Evolutionary conservation across 2,797 vertebrate genomes (phyloP), one percentile per base, ranked within the genome.

Genomic region (Falco peregrinus): DNA sequence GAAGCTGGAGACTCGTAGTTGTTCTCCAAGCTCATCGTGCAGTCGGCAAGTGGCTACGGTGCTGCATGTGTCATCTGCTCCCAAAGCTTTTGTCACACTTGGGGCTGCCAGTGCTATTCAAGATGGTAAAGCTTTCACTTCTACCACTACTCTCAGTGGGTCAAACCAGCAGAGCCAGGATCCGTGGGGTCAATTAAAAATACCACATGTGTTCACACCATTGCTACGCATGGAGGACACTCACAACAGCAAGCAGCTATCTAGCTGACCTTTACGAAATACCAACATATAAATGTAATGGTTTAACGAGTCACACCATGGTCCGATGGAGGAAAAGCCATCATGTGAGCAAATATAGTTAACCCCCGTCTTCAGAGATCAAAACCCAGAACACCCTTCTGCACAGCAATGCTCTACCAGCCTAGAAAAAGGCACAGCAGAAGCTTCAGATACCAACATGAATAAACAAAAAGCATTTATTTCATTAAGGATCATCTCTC

Each of bases 261-360:
- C 53, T 26, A 51, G 56, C 37, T 16, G 29, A 29, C 51, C 56
- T 71, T 60, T 11, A 56, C 56, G 51, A 93, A 75, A 26, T 5
- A 21, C 17, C 82, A 25, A 13, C n/a, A 1, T 7, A 9, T 1
- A 26, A 51, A 28, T 25, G 41, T 13, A 25, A 68, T 2, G 13
- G 43, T 47, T 81, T 78, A n/a, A 75, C 14, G 43, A 45, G 33
- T 45, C 69, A 77, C 56, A 35, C 14, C 9, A 5, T 1, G 11
- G 39, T 53, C 61, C 4, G 3, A 45, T 31, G 11, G 26, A 87
- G 26, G 41, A 86, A 81, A 75, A 92, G n/a, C 21, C 45, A 43
- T 9, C 22, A 56, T 0, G 0, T 7, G 9, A 78, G 54, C 21
- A 64, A 47, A 43, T 6, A 47, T 0, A 64, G 31, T 71, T 39